Percentiles rank a stretch among this genome's conserved stretches.
Conservation (phyloP, 2,888 invertebrate species). For the Myopa tessellatipennis region DNA sequence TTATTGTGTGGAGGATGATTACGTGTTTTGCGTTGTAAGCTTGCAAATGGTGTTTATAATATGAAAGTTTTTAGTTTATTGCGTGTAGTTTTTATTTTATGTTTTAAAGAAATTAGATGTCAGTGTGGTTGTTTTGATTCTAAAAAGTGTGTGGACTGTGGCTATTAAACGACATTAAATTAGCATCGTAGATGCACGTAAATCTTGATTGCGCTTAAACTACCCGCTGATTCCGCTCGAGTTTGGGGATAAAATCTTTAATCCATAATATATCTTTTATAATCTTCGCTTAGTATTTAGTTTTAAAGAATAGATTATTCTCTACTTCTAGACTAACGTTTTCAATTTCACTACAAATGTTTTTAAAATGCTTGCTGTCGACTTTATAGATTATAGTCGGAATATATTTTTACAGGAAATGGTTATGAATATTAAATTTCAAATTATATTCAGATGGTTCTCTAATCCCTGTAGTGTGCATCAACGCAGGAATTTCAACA, state of each 20-base stretch:
- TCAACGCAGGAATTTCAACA: too few relatives aligned
- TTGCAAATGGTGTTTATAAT: not conserved
- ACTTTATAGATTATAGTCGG: not conserved
- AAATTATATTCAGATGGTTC: not conserved
- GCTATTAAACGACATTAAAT: too few relatives aligned
- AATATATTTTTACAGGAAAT: not conserved
- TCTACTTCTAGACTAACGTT: not conserved
- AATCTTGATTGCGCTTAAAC: too few relatives aligned
- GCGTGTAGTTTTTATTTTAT: not conserved
- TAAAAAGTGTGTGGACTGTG: too few relatives aligned
- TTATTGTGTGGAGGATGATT: not conserved
- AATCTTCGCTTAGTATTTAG: not conserved
- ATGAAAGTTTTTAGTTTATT: not conserved
- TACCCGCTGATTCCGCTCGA: too few relatives aligned
- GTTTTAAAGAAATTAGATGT: not conserved
- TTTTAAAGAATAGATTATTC: not conserved
- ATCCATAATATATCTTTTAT: too few relatives aligned
- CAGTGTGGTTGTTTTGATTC: too few relatives aligned
- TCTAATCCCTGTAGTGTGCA: too few relatives aligned
- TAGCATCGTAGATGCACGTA: too few relatives aligned
- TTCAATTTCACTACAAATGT: constrained; percentile 6
- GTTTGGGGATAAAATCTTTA: too few relatives aligned
- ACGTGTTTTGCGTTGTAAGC: not conserved
- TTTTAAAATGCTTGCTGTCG: not conserved
- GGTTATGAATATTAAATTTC: not conserved